Evolutionary conservation across 2,113 vertebrate genomes (phyloP).

Genomic region (Ramphastos sulfuratus): DNA sequence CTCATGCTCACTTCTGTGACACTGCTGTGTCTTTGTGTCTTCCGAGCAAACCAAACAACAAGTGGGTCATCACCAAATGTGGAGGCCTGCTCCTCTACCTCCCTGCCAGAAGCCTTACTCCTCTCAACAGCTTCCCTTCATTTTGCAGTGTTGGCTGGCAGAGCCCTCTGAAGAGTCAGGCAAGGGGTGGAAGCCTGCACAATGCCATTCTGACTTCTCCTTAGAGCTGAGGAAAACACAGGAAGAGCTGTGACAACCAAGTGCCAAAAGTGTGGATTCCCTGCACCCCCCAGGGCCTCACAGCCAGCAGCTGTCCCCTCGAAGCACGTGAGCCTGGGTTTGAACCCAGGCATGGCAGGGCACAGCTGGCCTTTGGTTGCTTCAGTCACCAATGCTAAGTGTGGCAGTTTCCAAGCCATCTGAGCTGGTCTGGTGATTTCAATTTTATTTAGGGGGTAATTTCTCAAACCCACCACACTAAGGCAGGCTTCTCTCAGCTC

Average conservation of each 20-base stretch:
- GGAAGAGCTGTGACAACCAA: neutral
- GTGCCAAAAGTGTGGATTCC: neutral
- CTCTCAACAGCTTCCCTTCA: neutral
- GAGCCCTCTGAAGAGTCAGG: neutral
- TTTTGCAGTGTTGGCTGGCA: neutral
- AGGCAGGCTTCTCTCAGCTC: neutral
- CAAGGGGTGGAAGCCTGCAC: neutral
- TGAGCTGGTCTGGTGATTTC: too few relatives aligned
- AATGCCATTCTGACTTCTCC: neutral
- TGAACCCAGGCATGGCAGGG: neutral
- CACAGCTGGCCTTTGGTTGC: neutral
- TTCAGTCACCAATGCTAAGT: neutral
- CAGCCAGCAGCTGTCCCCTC: neutral
- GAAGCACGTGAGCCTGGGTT: neutral
- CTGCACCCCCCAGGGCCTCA: accelerated
- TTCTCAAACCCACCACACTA: too few relatives aligned
- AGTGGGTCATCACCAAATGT: neutral
- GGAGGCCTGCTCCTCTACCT: neutral
- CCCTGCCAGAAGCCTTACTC: neutral
- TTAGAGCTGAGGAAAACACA: neutral
- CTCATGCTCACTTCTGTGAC: neutral
- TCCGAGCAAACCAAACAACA: neutral
- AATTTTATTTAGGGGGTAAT: too few relatives aligned
- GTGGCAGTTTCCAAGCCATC: too few relatives aligned
- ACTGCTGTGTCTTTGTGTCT: neutral